Evolutionary conservation across 2,797 vertebrate species (phyloP), one percentile per base, ranked within the genome.

Genomic region (Mallotus villosus): DNA sequence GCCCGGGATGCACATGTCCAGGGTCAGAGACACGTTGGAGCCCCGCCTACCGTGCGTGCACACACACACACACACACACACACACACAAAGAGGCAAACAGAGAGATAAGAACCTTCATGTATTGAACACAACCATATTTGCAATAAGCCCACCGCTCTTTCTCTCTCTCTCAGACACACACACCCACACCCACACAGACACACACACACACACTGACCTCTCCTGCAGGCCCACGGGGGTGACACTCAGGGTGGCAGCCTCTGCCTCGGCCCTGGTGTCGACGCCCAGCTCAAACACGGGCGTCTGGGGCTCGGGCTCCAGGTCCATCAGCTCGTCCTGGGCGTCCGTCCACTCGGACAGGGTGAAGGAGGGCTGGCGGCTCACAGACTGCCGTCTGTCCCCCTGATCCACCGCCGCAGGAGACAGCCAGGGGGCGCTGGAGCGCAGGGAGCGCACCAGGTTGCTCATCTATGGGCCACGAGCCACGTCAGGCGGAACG

Each of bases 1-100:
- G 84, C 97, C 97, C 0, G 97, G 95, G 0, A 96, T 96, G 80
- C 97, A 99, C 97, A 99, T 99, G 85, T 98, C 97, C 92, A 99
- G 86, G 2, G 97, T 99, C 83, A 99, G 91, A 1, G 97, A 99
- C 83, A 99, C 97, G 25, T 99, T 99, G 80, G 97, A 99, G 76
- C 97, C 97, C 84, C 97, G 95, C 92, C 97, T 99, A 92, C 22
- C 25, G 29, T 17, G 32, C 66, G 32, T 25, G 57, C 49, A 12
- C 65, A 67, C 32, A 67, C 64, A 27, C 22, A 67, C 46, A 72
- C 53, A 74, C 59, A 27, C 61, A 63, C 61, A 34, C 29, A 16
- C 27, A 62, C 32, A 70, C 37, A 72, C 19, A 37, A 4, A 61
- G 12, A 24, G n/a, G 25, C 7, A 8, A 27, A 32, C 46, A 53